A percentile compares a stretch with the other conserved stretches of the same genome.
Conservation (phyloP, 2,797 vertebrate genomes). For the Rhynchotus rufescens region DNA sequence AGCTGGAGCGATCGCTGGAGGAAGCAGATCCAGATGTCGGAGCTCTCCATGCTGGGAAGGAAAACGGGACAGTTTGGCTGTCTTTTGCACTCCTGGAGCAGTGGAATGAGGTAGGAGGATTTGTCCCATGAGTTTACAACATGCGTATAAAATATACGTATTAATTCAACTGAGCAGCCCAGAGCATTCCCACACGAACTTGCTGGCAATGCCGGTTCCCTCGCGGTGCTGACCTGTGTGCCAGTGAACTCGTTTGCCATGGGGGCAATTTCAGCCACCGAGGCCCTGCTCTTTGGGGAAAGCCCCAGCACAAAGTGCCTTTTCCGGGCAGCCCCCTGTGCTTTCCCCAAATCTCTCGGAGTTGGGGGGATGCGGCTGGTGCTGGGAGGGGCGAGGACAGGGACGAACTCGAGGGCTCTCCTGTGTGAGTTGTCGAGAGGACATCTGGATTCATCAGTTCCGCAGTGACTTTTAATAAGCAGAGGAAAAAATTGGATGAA, state of each 20-base stretch:
- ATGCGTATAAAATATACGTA: not conserved
- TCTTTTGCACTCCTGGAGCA: not conserved
- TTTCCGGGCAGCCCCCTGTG: not conserved
- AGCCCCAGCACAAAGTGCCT: not conserved
- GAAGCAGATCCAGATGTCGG: too few species aligned
- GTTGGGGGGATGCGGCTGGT: not conserved
- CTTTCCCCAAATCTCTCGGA: too few species aligned
- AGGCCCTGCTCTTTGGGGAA: not conserved
- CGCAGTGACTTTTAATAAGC: slow-evolving; percentile 15
- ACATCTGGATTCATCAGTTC: not conserved
- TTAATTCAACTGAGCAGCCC: not conserved
- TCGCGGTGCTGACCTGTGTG: not conserved
- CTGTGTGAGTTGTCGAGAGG: not conserved
- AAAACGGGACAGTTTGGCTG: not conserved
- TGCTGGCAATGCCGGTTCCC: not conserved
- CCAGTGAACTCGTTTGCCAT: not conserved
- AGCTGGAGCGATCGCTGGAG: not conserved
- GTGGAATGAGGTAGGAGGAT: not conserved
- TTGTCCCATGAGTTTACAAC: not conserved
- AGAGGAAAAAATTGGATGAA: not conserved
- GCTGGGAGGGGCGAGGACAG: not conserved
- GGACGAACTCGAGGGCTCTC: not conserved
- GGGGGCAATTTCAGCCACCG: not conserved
- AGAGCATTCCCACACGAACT: not conserved
- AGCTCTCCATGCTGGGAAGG: not conserved